These are phyloP conservation scores for Plectus sambesii DNA, from an alignment of 1,140 invertebrate genomes.

Conservation along the genomic window DNA sequence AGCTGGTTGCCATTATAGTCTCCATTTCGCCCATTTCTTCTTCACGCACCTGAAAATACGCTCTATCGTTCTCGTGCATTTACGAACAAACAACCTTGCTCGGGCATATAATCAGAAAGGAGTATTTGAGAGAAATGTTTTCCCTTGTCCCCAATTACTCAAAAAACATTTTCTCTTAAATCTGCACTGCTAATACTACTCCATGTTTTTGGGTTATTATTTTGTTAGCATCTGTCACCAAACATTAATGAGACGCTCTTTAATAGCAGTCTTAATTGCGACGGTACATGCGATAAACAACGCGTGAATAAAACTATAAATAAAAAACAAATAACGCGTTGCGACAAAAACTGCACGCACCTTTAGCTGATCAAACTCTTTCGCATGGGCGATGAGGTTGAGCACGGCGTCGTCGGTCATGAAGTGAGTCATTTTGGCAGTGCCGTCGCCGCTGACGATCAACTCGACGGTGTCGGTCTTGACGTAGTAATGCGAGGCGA, in stretches of 20 bases:
- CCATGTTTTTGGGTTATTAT: too few species aligned
- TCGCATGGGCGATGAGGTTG: slow-evolving; percentile 71
- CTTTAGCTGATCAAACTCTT: slow-evolving; percentile 93
- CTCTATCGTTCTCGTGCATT: too few species aligned
- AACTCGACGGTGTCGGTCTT: slow-evolving; percentile 88
- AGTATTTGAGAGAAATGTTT: too few species aligned
- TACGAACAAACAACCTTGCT: too few species aligned
- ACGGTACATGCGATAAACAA: too few species aligned
- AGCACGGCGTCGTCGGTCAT: slow-evolving; percentile 80
- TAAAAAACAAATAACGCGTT: slow-evolving; percentile 10
- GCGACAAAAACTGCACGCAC: slow-evolving; percentile 48
- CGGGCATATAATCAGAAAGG: not conserved
- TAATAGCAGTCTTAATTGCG: too few species aligned
- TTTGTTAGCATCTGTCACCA: not conserved
- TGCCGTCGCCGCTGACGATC: slow-evolving; percentile 57
- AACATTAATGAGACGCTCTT: not conserved
- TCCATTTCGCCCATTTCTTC: slow-evolving; percentile 86
- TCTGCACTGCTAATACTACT: too few species aligned
- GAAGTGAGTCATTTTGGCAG: slow-evolving; percentile 55
- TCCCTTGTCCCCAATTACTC: too few species aligned
- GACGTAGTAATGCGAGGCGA: slow-evolving; percentile 93
- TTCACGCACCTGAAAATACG: slow-evolving; percentile 67
- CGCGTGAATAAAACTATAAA: too few species aligned
- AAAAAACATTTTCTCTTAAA: slow-evolving; percentile 10
- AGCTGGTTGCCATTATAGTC: slow-evolving; percentile 58